Base-by-base conservation (phyloP, 2,797 vertebrate species). In the Lepus townsendii region DNA sequence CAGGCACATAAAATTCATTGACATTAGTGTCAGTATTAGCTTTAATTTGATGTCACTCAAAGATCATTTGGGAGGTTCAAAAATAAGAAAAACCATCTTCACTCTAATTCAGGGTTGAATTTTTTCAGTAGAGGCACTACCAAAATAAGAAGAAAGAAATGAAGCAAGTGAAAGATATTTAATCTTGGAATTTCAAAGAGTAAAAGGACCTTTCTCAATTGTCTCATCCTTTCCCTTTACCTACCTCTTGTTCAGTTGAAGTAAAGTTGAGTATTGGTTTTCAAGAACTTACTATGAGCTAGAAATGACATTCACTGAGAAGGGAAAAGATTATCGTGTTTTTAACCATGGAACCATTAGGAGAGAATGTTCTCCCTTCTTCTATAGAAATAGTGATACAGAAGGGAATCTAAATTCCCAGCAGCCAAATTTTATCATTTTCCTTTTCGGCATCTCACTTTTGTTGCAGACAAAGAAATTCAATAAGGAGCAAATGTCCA, bases 381-480 rank as follows among this genome's bases (percentile, higher is more conserved):
- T 72, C 26, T 82, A 26, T 65, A 30, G 10, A 90, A 72, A 8
- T 93, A 4, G 80, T 95, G n/a, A 63, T 87, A 77, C 16, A 77
- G 7, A 68, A 69, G 5, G 8, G 52, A 92, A 50, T 63, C n/a
- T 63, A 93, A 84, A 73, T 84, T 92, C 68, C 65, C 42, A 60
- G 30, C 54, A 62, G 68, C 69, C 73, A 90, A 89, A 94, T 94
- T 93, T 66, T 91, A 87, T 88, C 42, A 96, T 60, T 85, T 95
- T 96, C 72, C 89, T 73, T 92, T 73, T 91, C 47, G 7, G 71
- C 32, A 38, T 75, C 52, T 95, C 83, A 91, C 72, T 94, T 92
- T 71, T 83, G 12, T 94, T 82, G 20, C 16, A 90, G 68, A 93
- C n/a, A 84, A 90, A 63, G 52, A 93, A 96, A 96, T 94, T 78